These are phyloP conservation scores for Thalassophryne amazonica DNA, from an alignment of 2,797 vertebrate species.

Conservation along the genomic window DNA sequence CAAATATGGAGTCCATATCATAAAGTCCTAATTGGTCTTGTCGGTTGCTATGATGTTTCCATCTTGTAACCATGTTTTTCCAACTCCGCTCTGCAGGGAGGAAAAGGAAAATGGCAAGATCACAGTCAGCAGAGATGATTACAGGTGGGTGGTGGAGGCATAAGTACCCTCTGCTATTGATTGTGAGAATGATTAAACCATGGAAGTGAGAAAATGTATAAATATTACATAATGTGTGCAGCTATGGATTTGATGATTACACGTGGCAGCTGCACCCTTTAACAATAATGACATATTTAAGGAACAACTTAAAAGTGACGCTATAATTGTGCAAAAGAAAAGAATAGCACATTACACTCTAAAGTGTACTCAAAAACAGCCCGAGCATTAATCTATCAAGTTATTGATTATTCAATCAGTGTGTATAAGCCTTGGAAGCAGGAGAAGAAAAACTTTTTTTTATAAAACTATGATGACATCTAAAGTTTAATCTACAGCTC, in stretches of 20 bases:
- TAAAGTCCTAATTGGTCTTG: slow-evolving; percentile 2
- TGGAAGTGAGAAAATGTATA: slow-evolving; percentile 45
- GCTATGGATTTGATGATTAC: slow-evolving; percentile 65
- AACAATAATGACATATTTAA: slow-evolving; percentile 62
- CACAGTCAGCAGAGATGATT: slow-evolving; percentile 67
- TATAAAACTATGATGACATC: slow-evolving; percentile 3
- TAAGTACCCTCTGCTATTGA: slow-evolving; percentile 69
- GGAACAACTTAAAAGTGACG: slow-evolving; percentile 55
- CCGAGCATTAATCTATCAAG: slow-evolving; percentile 25
- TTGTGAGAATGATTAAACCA: slow-evolving; percentile 69
- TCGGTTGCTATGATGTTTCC: slow-evolving; percentile 90
- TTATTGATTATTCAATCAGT: slow-evolving; percentile 50
- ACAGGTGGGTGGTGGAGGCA: slow-evolving; percentile 61
- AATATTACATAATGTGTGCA: slow-evolving; percentile 54
- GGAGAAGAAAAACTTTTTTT: too few relatives aligned
- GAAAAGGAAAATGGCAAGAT: slow-evolving; percentile 55
- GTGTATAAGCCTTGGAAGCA: neutral
- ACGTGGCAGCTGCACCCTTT: slow-evolving; percentile 45
- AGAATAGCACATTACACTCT: slow-evolving; percentile 46
- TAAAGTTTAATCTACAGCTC: neutral
- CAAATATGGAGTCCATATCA: slow-evolving; percentile 53
- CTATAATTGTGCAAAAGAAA: slow-evolving; percentile 61
- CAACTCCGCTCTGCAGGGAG: slow-evolving; percentile 88
- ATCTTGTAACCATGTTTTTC: slow-evolving; percentile 99
- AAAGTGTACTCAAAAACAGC: slow-evolving; percentile 53